A percentile compares a stretch with the other conserved stretches of the same genome.
Evolutionary conservation across 2,797 vertebrate species (phyloP).

Genomic region (Lerista edwardsae): DNA sequence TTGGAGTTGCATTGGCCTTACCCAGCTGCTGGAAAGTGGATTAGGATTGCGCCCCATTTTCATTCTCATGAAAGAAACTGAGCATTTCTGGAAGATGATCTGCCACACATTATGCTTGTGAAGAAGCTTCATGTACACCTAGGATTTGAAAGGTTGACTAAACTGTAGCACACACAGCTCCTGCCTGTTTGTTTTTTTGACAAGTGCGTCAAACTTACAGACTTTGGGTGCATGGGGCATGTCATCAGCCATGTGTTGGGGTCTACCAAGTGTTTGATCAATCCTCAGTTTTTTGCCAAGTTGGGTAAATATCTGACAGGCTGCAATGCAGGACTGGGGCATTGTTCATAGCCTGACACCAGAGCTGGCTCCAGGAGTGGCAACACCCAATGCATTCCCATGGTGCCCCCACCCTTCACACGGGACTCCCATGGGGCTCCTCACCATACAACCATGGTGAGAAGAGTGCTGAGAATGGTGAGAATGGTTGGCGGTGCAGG

Average conservation of each 20-base stretch:
- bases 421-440: no score
- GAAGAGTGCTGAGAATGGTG: no score
- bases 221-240: neutral
- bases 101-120: neutral
- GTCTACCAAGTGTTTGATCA: no score
- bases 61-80: neutral
- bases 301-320: neutral
- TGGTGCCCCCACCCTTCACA: no score
- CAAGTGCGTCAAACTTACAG: neutral
- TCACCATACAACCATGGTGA: no score
- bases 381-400: no score
- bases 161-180: neutral
- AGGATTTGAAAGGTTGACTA: neutral
- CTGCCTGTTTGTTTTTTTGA: neutral
- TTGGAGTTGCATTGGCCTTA: no score
- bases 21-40: no score
- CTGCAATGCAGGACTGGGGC: neutral
- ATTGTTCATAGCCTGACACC: neutral
- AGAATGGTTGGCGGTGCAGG: no score
- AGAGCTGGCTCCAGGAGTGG: no score
- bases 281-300: neutral
- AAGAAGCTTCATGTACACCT: neutral
- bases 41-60: no score
- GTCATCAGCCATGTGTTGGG: no score
- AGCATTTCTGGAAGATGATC: constrained; percentile 1